These are phyloP conservation scores for Oopsacas minuta DNA, from an alignment of 37 sponge, comb jelly and placozoan species.

Conservation along the genomic window DNA sequence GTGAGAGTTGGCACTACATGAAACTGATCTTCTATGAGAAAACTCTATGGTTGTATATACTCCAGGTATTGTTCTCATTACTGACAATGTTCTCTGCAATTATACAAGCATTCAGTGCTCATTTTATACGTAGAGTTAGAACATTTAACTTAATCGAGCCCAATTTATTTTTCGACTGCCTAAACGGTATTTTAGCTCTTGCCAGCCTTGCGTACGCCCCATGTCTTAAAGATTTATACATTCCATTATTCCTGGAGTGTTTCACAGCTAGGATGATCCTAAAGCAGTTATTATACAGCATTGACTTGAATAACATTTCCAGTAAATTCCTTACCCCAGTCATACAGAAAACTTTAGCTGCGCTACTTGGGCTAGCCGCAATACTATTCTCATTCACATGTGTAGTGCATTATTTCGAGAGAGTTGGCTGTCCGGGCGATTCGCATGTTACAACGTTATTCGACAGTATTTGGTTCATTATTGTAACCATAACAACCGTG, in stretches of 20 bases:
- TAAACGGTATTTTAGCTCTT: not conserved
- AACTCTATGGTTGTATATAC: not conserved
- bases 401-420: conserved; percentile 45
- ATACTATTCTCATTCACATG: conserved; percentile 23
- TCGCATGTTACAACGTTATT: conserved; percentile 16
- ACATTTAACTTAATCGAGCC: not conserved
- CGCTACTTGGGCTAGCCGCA: not conserved
- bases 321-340: not conserved
- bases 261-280: conserved; percentile 39
- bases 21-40: not conserved
- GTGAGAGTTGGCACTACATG: not conserved
- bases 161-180: not conserved
- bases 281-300: not conserved
- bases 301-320: not conserved
- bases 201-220: conserved; percentile 16
- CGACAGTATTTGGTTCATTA: conserved; percentile 39
- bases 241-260: conserved; percentile 51
- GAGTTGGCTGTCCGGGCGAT: conserved; percentile 14
- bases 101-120: not conserved
- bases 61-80: not conserved
- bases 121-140: not conserved
- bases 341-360: not conserved
- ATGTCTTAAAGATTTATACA: conserved; percentile 32
- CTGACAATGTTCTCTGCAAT: not conserved
- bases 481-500: conserved; percentile 59